Percentiles rank a stretch among this genome's conserved stretches.
phyloP scores from a whole-genome alignment of 2,888 invertebrate species.

The Colletes collaris region DNA sequence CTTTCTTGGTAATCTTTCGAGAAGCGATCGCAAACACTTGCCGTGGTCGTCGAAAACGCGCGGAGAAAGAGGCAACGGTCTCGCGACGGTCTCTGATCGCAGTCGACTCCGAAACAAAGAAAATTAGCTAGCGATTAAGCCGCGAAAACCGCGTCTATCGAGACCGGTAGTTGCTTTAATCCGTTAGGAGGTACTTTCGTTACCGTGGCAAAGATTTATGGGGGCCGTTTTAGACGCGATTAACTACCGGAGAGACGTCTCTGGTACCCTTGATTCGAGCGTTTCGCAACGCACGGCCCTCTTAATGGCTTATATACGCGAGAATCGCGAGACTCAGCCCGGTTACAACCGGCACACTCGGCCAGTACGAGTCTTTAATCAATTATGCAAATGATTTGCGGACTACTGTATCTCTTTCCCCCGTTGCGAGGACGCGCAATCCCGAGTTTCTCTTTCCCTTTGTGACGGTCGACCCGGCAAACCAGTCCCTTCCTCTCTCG shows the following conservation, averaged over 20 bases:
- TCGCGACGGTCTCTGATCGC: background rate
- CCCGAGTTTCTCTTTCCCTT: slow-evolving; percentile 54
- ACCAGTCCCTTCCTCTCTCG: slow-evolving; percentile 16
- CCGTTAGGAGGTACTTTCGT: slow-evolving; percentile 18
- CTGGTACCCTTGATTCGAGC: slow-evolving; percentile 42
- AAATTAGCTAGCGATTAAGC: slow-evolving; percentile 4
- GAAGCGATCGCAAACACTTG: too few species aligned
- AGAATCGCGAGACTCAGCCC: slow-evolving; percentile 15
- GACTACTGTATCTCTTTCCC: slow-evolving; percentile 59
- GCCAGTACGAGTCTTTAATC: slow-evolving; percentile 79
- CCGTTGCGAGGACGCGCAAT: slow-evolving; percentile 50
- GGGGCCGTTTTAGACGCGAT: slow-evolving; percentile 35
- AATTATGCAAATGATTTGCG: slow-evolving; percentile 82
- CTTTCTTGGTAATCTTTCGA: too few species aligned
- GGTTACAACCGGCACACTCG: slow-evolving; percentile 32
- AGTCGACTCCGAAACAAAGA: background rate
- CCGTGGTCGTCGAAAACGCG: too few species aligned
- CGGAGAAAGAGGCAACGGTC: background rate
- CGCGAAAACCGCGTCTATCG: background rate
- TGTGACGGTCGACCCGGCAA: slow-evolving; percentile 40
- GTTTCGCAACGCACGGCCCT: slow-evolving; percentile 34
- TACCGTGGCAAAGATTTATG: slow-evolving; percentile 31
- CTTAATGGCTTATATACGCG: slow-evolving; percentile 64
- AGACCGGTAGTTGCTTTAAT: slow-evolving; percentile 9
- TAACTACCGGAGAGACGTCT: slow-evolving; percentile 40